Percentiles rank a stretch among this genome's conserved stretches.
Evolutionary conservation across 2,888 invertebrate species (phyloP).

Genomic region (Corbicula japonica): DNA sequence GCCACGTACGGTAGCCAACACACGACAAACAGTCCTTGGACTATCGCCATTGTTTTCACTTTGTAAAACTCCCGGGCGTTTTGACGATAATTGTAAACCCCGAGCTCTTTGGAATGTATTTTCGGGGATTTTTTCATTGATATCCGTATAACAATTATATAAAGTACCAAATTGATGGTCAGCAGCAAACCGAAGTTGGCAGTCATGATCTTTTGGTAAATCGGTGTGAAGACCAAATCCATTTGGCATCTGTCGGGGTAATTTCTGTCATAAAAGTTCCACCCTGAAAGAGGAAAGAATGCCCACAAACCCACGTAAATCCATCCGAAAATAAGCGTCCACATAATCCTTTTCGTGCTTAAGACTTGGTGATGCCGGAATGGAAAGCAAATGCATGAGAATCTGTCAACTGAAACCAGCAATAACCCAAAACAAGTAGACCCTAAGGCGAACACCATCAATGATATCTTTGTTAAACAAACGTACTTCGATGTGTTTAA

Average conservation of each 20-base stretch:
- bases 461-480: constrained; percentile 39
- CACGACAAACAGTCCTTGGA: constrained; percentile 52
- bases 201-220: constrained; percentile 36
- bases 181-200: constrained; percentile 28
- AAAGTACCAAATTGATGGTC: constrained; percentile 34
- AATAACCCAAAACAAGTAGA: constrained; percentile 40
- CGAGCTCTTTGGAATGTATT: constrained; percentile 1
- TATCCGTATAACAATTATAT: constrained; percentile 43
- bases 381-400: constrained; percentile 49
- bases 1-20: constrained; percentile 50
- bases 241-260: constrained; percentile 23
- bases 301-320: constrained; percentile 29
- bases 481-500: constrained; percentile 45
- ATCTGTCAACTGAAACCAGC: constrained; percentile 49
- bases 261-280: constrained; percentile 51
- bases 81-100: constrained; percentile 3
- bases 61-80: constrained; percentile 36
- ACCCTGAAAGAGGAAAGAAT: constrained; percentile 40
- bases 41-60: constrained; percentile 54
- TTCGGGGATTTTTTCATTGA: constrained; percentile 33
- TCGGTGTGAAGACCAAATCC: constrained; percentile 39
- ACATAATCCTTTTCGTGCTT: constrained; percentile 22
- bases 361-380: constrained; percentile 23
- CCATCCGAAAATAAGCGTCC: constrained; percentile 44
- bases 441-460: constrained; percentile 46